Base-by-base conservation (phyloP, 2,113 vertebrate genomes). In the Hippocampus guttulatus region DNA sequence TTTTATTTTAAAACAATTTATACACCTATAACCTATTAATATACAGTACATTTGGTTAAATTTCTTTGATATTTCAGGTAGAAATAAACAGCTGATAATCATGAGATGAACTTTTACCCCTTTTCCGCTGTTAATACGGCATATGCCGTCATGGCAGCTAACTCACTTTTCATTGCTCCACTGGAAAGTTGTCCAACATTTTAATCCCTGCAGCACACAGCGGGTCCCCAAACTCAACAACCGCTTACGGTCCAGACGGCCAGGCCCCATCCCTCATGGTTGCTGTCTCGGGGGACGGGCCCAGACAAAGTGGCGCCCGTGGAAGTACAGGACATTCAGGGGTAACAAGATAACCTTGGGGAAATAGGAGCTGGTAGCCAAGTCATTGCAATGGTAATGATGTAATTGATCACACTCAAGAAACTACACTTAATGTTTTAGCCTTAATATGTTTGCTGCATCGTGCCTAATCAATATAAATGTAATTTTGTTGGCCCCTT, bases 311-410 rank as follows among this genome's bases (percentile, higher is more conserved):
- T 66, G 67, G 75, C 76, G 80, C 84, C 73, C 74, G 70, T 68
- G 65, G 70, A 80, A 75, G 83, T 78, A 81, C 76, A 75, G 63
- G 70, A 81, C 82, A 81, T 87, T 6, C 79, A 80, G 78, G 73
- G 64, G 67, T 79, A 85, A 81, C 61, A 79, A 79, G 70, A 85
- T 79, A 73, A 79, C 73, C 73, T 68, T 77, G 78, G 81, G 75
- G 77, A 79, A 85, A 82, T 15, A 64, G 78, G 67, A 79, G 64
- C 80, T 83, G 38, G 57, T 80, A 78, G 78, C 80, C 83, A 71
- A 64, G 57, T 78, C 69, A 64, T 71, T 70, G 58, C 54, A 73
- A 70, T 79, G 70, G 71, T 80, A 79, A 84, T 85, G 82, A 75
- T 76, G 64, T 75, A 85, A 82, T 80, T 75, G 47, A 70, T 74